These are phyloP conservation scores for Thymelicus sylvestris DNA, from an alignment of 2,888 invertebrate species.

Conservation along the genomic window DNA sequence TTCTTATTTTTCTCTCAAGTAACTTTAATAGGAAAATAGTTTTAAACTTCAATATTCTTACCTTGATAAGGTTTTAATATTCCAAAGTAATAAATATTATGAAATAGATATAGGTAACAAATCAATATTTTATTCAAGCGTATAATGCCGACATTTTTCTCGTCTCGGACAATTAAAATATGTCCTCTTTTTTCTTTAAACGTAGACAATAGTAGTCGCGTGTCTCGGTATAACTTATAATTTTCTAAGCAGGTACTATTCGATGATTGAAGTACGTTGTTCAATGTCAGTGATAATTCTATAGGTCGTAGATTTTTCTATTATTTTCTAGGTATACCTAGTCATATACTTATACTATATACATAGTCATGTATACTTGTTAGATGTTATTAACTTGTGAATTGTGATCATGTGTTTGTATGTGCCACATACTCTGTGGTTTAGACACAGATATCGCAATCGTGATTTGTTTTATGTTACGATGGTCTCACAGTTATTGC, in stretches of 20 bases:
- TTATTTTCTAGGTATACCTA: slow-evolving; percentile 22
- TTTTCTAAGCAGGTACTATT: slow-evolving; percentile 37
- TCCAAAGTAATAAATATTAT: not conserved
- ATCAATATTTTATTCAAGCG: slow-evolving; percentile 25
- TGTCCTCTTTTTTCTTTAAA: slow-evolving; percentile 49
- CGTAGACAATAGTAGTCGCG: slow-evolving; percentile 50
- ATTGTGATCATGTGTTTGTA: too few species aligned
- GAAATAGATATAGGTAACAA: not conserved
- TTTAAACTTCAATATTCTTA: too few species aligned
- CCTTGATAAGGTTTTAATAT: not conserved
- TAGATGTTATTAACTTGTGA: slow-evolving; percentile 13
- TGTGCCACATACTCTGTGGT: too few species aligned
- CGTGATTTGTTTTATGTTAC: too few species aligned
- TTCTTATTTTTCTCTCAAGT: too few species aligned
- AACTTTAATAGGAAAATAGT: too few species aligned
- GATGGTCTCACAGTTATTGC: too few species aligned
- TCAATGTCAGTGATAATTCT: slow-evolving; percentile 36
- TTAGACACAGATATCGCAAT: too few species aligned
- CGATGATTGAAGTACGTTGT: slow-evolving; percentile 23
- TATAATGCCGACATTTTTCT: slow-evolving; percentile 26
- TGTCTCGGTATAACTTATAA: slow-evolving; percentile 39
- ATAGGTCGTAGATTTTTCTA: slow-evolving; percentile 27
- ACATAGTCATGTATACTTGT: too few species aligned
- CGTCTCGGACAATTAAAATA: slow-evolving; percentile 50
- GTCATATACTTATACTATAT: too few species aligned